Evolutionary conservation across 2,113 vertebrate species (phyloP).

Genomic region (Petrocephalus zakoni): DNA sequence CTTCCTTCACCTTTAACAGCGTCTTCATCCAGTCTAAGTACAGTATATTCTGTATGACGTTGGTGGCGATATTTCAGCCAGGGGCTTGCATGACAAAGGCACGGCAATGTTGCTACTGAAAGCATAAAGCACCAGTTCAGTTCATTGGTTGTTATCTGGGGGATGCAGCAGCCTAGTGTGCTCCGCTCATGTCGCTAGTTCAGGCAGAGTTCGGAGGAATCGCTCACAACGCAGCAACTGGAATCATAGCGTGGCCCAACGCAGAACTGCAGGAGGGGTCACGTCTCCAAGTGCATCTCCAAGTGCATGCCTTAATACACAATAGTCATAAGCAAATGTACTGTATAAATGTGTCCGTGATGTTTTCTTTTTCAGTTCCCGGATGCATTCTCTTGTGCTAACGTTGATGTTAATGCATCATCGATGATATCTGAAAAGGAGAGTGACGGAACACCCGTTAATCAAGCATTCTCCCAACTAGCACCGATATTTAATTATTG

Average conservation of each 20-base stretch:
- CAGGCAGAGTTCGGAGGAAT: conserved; percentile 12
- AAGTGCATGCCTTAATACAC: conserved; percentile 15
- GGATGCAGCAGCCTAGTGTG: conserved; percentile 19
- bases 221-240: background rate
- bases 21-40: background rate
- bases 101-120: conserved; percentile 26
- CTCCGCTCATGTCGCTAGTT: background rate
- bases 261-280: background rate
- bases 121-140: conserved; percentile 18
- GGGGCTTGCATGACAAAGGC: conserved; percentile 21
- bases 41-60: background rate
- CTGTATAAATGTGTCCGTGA: conserved; percentile 37
- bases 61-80: background rate
- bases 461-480: background rate
- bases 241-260: background rate
- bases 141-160: background rate
- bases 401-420: conserved; percentile 59
- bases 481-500: background rate
- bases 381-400: conserved; percentile 53
- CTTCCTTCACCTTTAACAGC: background rate
- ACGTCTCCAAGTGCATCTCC: background rate
- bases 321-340: conserved; percentile 41
- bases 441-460: conserved; percentile 12
- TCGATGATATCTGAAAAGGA: conserved; percentile 69
- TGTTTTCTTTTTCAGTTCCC: conserved; percentile 61